These are phyloP conservation scores for Chlorodrepanis virens DNA, from an alignment of 2,113 vertebrate genomes.

Conservation along the genomic window DNA sequence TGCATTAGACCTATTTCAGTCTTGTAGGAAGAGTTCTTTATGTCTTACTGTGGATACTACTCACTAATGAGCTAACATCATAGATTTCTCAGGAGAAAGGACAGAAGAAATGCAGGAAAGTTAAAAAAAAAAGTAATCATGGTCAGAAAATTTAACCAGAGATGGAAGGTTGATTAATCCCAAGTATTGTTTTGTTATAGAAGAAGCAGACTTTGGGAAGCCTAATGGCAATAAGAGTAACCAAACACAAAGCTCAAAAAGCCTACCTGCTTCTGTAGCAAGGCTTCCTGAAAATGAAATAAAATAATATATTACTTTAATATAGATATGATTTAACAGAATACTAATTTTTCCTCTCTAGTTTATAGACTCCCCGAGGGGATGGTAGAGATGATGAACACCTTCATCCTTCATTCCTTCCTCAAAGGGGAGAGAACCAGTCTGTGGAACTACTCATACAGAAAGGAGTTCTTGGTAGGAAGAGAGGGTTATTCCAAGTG, in stretches of 20 bases:
- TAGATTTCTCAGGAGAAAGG: neutral
- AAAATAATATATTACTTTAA: conserved; percentile 47
- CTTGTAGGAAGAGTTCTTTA: neutral
- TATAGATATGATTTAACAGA: neutral
- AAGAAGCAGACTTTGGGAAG: neutral
- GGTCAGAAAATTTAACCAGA: neutral
- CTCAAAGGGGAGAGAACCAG: neutral
- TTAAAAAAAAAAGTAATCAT: neutral
- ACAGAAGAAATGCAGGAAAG: neutral
- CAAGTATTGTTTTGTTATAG: neutral
- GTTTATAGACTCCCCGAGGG: neutral
- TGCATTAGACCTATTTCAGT: neutral
- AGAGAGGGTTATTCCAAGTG: neutral
- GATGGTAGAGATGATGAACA: neutral
- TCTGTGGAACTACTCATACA: fast-evolving
- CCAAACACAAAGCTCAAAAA: neutral
- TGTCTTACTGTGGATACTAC: neutral
- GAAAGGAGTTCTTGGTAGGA: neutral
- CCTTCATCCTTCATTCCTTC: neutral
- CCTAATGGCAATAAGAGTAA: neutral
- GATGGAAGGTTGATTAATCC: neutral
- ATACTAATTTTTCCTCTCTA: conserved; percentile 6
- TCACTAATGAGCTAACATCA: neutral
- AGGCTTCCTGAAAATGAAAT: conserved; percentile 66
- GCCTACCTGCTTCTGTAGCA: conserved; percentile 79